Base-by-base conservation (phyloP, 1,140 invertebrate genomes). In the Cyphomyrmex costatus region DNA sequence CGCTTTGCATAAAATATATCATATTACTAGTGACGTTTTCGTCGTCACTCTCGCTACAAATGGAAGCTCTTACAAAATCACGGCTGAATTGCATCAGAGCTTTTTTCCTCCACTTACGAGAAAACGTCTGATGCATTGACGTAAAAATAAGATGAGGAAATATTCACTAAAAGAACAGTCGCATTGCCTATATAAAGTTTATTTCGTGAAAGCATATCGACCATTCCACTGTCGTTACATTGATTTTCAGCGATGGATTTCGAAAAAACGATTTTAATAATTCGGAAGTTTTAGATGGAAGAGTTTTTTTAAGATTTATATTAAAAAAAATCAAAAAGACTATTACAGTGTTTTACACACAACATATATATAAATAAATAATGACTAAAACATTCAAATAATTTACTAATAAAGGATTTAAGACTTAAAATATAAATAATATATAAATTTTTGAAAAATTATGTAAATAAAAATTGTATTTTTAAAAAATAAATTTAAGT, bases 61-160 rank as follows among this genome's bases (percentile, higher is more conserved):
- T 51, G 58, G 87, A 88, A 85, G 88, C 79, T 90, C 89, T 90
- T 88, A 88, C 73, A 58, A 90, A 90, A 86, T 88, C 82, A 65
- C 16, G 58, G 60, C 60, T 86, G 85, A 88, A 89, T 91, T 79
- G 88, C 79, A 89, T 90, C 82, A 84, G 19, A 71, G 19, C 53
- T 66, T 80, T 82, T 80, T 73, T 76, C 86, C 77, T 60, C 19
- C 78, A 70, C 12, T 61, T 53, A 70, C 51, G 88, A 78, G 74
- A 89, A 85, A 84, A 83, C 33, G 56, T 82, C 73, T 10, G 53
- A 60, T 24, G 71, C 42, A 65, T 83, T 68, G 61, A 76, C 82
- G 66, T 71, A 42, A 21, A 46, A 74, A 71, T 24, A 61, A 56
- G 65, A 46, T 42, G 30, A 24, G 21, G 49, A 74, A 83, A 83